phyloP scores from a whole-genome alignment of 2,113 vertebrate species.

The Callipepla californica region DNA sequence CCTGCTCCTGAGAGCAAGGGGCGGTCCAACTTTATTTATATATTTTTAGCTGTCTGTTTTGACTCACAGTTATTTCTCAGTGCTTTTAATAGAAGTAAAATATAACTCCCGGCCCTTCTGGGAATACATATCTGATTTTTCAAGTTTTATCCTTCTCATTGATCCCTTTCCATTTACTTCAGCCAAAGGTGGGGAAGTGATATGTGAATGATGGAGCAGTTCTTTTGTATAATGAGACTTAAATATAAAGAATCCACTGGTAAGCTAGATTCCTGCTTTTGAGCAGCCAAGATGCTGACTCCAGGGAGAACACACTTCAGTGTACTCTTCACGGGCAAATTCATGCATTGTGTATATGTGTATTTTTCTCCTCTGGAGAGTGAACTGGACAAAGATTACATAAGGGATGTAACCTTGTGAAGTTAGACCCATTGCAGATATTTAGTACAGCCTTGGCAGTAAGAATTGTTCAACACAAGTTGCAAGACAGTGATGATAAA shows the following conservation, averaged over 20 bases:
- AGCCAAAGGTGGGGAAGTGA: conserved; percentile 16
- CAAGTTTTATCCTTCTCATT: conserved; percentile 41
- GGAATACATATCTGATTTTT: conserved; percentile 15
- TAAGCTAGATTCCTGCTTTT: conserved; percentile 44
- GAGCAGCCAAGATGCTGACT: conserved; percentile 36
- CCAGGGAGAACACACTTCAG: neutral
- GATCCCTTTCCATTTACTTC: conserved; percentile 32
- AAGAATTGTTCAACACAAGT: conserved; percentile 3
- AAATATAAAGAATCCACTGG: conserved; percentile 17
- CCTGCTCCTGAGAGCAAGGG: neutral
- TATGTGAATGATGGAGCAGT: conserved; percentile 3
- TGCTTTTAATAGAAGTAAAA: conserved; percentile 34
- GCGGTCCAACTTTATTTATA: neutral
- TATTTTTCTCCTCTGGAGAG: neutral
- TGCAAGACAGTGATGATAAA: neutral
- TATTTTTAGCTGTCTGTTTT: neutral
- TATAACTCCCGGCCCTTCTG: neutral
- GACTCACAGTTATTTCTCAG: neutral
- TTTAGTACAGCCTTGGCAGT: neutral
- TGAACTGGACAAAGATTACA: conserved; percentile 33
- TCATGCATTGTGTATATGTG: neutral
- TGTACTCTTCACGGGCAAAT: neutral
- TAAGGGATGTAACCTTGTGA: conserved; percentile 1
- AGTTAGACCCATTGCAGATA: conserved; percentile 21
- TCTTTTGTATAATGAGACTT: conserved; percentile 5